A percentile compares a stretch with the other conserved stretches of the same genome.
Conservation (phyloP, 2,888 invertebrate genomes). For the Amblyjoppa fuscipennis region DNA sequence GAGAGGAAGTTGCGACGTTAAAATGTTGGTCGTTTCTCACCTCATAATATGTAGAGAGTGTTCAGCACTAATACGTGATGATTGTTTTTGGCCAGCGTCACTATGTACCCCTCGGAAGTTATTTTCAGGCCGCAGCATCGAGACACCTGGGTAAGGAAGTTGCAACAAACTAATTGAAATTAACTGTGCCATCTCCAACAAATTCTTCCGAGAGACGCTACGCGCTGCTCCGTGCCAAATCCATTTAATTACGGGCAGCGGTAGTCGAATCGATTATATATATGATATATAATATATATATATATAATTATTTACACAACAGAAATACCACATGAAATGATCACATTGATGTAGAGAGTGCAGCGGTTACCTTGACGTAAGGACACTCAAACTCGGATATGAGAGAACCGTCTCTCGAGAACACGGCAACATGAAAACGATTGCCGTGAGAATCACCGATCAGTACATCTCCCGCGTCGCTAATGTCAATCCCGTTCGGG, state of each 20-base stretch:
- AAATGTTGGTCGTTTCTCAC: slow-evolving; percentile 83
- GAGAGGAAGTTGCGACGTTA: slow-evolving; percentile 74
- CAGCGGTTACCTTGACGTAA: slow-evolving; percentile 93
- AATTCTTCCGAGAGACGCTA: neutral
- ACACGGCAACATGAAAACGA: slow-evolving; percentile 98
- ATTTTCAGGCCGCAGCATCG: slow-evolving; percentile 99
- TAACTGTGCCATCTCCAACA: neutral
- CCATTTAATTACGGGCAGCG: slow-evolving; percentile 18
- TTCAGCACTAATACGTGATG: slow-evolving; percentile 98
- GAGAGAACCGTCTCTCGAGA: slow-evolving; percentile 94
- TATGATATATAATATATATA: neutral
- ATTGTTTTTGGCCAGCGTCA: slow-evolving; percentile 99
- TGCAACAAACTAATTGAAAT: slow-evolving; percentile 12
- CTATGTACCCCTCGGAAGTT: slow-evolving; percentile 98
- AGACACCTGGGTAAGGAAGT: slow-evolving; percentile 91
- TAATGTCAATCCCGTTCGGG: slow-evolving; percentile 99
- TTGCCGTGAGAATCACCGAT: slow-evolving; percentile 99
- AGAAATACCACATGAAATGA: slow-evolving; percentile 1
- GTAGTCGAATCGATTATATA: neutral
- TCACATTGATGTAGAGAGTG: neutral
- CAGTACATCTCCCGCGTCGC: slow-evolving; percentile 97
- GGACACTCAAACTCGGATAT: slow-evolving; percentile 98
- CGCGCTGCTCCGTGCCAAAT: slow-evolving; percentile 39
- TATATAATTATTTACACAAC: neutral
- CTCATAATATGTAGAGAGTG: slow-evolving; percentile 96